Evolutionary conservation across 1,140 invertebrate species (phyloP).

Genomic region (Argopecten irradians): DNA sequence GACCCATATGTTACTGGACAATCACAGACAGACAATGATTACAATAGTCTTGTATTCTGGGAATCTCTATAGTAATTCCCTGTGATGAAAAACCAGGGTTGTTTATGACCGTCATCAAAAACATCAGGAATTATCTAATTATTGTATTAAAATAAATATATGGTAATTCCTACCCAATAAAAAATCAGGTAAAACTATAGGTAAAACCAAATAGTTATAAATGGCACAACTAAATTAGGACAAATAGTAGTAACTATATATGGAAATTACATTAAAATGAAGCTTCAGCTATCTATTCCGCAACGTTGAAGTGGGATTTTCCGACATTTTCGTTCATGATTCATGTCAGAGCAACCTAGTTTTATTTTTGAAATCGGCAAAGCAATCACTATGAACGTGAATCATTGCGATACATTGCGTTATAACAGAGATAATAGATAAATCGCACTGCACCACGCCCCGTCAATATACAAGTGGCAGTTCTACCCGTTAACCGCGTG

Average conservation of each 20-base stretch:
- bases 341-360: not conserved
- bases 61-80: not conserved
- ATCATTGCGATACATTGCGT: not conserved
- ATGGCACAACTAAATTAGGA: not conserved
- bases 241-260: not conserved
- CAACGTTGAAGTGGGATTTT: not conserved
- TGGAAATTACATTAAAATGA: not conserved
- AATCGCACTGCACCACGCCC: not conserved
- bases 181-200: not conserved
- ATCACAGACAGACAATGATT: not conserved
- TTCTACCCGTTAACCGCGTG: not conserved
- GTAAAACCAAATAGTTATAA: not conserved
- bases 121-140: no score
- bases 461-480: not conserved
- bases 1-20: slow-evolving; percentile 20
- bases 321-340: not conserved
- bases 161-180: not conserved
- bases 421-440: not conserved
- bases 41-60: not conserved
- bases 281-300: not conserved
- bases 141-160: not conserved
- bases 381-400: not conserved
- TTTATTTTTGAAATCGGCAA: not conserved
- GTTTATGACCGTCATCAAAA: not conserved
- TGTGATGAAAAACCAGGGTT: no score